Conservation (phyloP, 2,113 vertebrate species). For the Benitochromis conjunctus region DNA sequence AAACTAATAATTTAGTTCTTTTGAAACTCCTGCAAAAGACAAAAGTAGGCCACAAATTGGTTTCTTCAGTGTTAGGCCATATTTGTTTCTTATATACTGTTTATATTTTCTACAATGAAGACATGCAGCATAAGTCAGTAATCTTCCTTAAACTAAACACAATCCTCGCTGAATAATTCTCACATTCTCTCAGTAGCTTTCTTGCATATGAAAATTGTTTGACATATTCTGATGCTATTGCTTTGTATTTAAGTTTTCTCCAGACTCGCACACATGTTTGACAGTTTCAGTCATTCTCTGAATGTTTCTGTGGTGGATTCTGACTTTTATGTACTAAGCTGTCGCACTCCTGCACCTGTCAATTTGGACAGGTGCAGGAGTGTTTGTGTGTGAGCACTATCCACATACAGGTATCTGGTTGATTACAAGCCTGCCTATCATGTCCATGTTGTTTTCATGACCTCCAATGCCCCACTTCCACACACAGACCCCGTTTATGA, state of each 20-base stretch:
- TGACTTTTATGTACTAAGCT: not conserved
- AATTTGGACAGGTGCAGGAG: too few species aligned
- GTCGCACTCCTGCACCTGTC: not conserved
- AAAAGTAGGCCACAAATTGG: not conserved
- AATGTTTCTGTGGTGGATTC: not conserved
- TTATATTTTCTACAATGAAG: not conserved
- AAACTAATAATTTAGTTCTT: not conserved
- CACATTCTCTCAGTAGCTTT: not conserved
- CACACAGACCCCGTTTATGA: not conserved
- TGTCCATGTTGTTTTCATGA: slow-evolving; percentile 8
- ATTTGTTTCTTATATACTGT: not conserved
- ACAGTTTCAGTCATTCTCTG: not conserved
- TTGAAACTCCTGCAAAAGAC: not conserved
- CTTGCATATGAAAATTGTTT: not conserved
- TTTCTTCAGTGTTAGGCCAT: not conserved
- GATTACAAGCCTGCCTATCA: not conserved
- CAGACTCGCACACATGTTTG: not conserved
- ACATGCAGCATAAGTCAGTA: not conserved
- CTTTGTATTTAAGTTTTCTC: not conserved
- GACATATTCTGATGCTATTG: not conserved
- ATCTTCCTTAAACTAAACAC: not conserved
- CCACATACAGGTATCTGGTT: not conserved
- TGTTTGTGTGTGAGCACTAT: not conserved
- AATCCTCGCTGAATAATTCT: not conserved
- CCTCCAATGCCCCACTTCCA: slow-evolving; percentile 1